Base-by-base conservation (phyloP, 2,113 vertebrate species). In the Panthera tigris region DNA sequence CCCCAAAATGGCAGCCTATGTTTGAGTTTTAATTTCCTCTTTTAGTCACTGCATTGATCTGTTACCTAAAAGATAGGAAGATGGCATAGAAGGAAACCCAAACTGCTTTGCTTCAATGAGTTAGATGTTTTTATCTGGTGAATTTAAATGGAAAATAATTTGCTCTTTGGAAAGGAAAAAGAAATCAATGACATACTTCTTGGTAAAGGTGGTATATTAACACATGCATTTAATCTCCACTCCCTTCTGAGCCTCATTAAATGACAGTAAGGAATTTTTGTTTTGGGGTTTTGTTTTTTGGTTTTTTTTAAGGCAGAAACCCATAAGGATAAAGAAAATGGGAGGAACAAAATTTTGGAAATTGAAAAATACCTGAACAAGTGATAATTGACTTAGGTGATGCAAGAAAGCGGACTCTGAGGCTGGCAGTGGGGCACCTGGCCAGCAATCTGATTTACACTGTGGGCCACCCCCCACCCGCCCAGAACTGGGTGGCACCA, bases 81-180 rank as follows among this genome's bases (percentile, higher is more conserved):
- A 13, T n/a, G 52, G 55, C 69, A 31, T 78, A 41, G 82, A 61
- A 78, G 69, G 61, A 86, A 74, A 55, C 29, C n/a, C 33, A 61
- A 0, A 19, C 57, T 33, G 13, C 57, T 79, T 61, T 45, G 41
- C 84, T 90, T 92, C 36, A 31, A 7, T 69, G 65, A 48, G 5
- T 57, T 92, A 45, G 74, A 33, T 45, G 7, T 80, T 97, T 95
- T 93, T 45, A 33, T 87, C 73, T 18, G 31, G 80, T 83, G 73
- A 68, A 87, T 85, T 86, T 74, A 86, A 96, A 71, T 74, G 66
- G 74, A 94, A 97, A 97, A 71, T 92, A 65, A 92, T 94, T 88
- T 85, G 57, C 74, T 96, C 80, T 91, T n/a, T 76, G 36, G 80
- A 45, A 55, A 91, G 55, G 57, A 39, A 71, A 63, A 63, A 91